Conservation (phyloP, 2,888 invertebrate genomes). For the Theretra japonica region DNA sequence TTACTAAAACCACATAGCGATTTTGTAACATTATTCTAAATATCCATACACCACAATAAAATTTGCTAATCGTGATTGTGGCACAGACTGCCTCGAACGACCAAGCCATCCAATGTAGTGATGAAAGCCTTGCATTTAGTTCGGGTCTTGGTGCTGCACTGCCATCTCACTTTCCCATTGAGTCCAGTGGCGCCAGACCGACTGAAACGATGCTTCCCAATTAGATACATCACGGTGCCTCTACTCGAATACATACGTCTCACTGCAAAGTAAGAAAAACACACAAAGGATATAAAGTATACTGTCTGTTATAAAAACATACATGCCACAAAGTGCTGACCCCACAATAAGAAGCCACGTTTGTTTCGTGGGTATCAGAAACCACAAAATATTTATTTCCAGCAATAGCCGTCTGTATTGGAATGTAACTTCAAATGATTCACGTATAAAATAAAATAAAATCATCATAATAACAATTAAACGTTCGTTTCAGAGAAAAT, state of each 20-base stretch:
- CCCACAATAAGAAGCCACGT: too few relatives aligned
- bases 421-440: too few relatives aligned
- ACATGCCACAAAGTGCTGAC: too few relatives aligned
- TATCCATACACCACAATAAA: background rate
- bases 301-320: too few relatives aligned
- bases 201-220: constrained; percentile 23
- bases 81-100: constrained; percentile 37
- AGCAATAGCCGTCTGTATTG: too few relatives aligned
- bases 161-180: constrained; percentile 32
- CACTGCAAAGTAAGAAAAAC: constrained; percentile 21
- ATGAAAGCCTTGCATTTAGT: constrained; percentile 39
- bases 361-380: too few relatives aligned
- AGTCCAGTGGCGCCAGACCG: constrained; percentile 15
- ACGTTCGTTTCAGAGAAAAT: too few relatives aligned
- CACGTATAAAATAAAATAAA: too few relatives aligned
- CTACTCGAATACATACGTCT: background rate
- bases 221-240: background rate
- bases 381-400: too few relatives aligned
- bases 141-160: constrained; percentile 34
- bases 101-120: constrained; percentile 32
- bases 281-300: background rate
- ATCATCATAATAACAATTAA: too few relatives aligned
- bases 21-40: too few relatives aligned
- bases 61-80: constrained; percentile 41
- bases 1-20: too few relatives aligned